Base-by-base conservation (phyloP, 2,797 vertebrate genomes). In the Peromyscus aztecus region DNA sequence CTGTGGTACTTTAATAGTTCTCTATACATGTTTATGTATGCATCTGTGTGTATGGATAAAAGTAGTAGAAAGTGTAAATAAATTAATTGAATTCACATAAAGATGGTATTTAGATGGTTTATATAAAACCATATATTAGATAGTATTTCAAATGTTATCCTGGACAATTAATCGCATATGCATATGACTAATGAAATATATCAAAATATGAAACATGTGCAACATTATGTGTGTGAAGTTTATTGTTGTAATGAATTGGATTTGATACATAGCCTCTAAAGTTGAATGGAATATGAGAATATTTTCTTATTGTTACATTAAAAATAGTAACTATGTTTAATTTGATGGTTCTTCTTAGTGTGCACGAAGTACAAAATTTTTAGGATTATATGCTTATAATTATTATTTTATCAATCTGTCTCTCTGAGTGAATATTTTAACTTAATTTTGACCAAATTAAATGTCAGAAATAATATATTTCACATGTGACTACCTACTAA, bases 401-500 rank as follows among this genome's bases (percentile, higher is more conserved):
- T 93, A 97, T 98, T 97, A 92, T 95, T 97, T 98, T 97, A 98
- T 98, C 92, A 96, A 91, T 96, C 31, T 96, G 63, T 93, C 49
- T 95, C 78, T 57, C 49, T 90, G 89, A 96, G 96, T 97, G 69
- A 98, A 95, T 97, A 97, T 96, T 97, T 93, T 1, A 91, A 98
- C 97, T 97, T 6, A 0, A 97, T 98, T 98, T 97, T 97, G 55
- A 97, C 43, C 49, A 97, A 98, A 98, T 98, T 90, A 98, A 98
- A 97, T 98, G 95, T 94, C 96, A 98, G 94, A 96, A 97, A 96
- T 82, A 94, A 98, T 97, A 95, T 94, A 96, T 98, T 98, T 98
- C 87, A 81, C 95, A 97, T 97, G 23, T 92, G 95, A 97, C 81
- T 97, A 97, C 84, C 40, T 87, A 94, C 94, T 97, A 97, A 98